These are phyloP conservation scores for Apodemus sylvaticus DNA, from an alignment of 2,113 vertebrate species.

Conservation along the genomic window DNA sequence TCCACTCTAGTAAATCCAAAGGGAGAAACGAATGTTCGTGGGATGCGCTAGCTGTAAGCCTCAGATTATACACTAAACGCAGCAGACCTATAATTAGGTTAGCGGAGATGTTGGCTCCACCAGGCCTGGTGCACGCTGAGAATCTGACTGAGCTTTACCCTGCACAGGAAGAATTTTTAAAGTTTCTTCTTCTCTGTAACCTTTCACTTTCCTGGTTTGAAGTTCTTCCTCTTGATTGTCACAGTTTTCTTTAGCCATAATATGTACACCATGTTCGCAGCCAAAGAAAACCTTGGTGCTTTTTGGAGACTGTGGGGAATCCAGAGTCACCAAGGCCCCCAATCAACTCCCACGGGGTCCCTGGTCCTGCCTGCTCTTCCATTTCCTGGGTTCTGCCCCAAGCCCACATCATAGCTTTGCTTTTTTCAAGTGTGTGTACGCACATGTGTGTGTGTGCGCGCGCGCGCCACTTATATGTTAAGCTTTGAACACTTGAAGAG, in stretches of 20 bases:
- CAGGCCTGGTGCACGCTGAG: background rate
- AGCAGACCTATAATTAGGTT: too few relatives aligned
- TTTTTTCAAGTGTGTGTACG: background rate
- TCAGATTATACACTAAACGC: too few relatives aligned
- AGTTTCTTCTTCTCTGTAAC: background rate
- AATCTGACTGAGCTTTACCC: background rate
- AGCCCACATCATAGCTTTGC: background rate
- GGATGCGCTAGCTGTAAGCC: too few relatives aligned
- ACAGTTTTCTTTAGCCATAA: background rate
- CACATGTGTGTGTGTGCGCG: too few relatives aligned
- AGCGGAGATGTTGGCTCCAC: too few relatives aligned
- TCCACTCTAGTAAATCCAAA: too few relatives aligned
- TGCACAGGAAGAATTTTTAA: background rate
- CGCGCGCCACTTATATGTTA: background rate
- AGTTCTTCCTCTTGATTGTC: background rate
- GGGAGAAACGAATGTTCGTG: too few relatives aligned
- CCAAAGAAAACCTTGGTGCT: background rate
- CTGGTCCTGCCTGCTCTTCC: too few relatives aligned
- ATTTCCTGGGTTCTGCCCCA: background rate
- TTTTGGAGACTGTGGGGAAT: background rate
- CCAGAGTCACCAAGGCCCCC: accelerated
- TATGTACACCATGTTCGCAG: accelerated
- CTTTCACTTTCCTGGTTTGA: background rate
- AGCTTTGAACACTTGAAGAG: background rate
- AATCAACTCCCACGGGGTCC: accelerated